Percentiles rank a stretch among this genome's conserved stretches.
These are phyloP conservation scores for Lasiommata megera DNA, from an alignment of 2,888 invertebrate species.

Conservation along the genomic window DNA sequence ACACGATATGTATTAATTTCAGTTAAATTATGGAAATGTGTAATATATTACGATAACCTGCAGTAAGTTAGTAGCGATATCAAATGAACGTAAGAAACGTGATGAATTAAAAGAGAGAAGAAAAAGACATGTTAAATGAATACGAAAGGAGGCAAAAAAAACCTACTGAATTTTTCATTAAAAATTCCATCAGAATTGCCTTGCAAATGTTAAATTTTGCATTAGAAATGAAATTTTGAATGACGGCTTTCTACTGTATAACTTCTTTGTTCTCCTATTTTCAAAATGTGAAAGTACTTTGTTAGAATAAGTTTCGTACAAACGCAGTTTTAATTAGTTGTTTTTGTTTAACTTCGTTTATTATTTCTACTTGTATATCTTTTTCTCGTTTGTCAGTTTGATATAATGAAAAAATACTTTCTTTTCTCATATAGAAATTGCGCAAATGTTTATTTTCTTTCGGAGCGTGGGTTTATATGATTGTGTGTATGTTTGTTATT, in stretches of 20 bases:
- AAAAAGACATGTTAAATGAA: not conserved
- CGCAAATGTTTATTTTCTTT: no score
- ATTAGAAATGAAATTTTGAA: slow-evolving; percentile 16
- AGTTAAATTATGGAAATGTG: no score
- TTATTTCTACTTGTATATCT: not conserved
- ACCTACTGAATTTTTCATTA: slow-evolving; percentile 16
- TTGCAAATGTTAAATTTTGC: slow-evolving; percentile 18
- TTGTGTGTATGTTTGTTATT: no score
- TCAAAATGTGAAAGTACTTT: slow-evolving; percentile 5
- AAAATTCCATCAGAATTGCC: slow-evolving; percentile 9
- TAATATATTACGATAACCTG: no score
- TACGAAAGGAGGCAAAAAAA: not conserved
- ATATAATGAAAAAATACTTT: no score
- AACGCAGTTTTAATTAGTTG: not conserved
- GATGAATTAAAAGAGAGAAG: not conserved
- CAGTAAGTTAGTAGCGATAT: no score
- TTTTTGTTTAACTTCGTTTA: not conserved
- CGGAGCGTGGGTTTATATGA: no score
- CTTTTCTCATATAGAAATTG: no score
- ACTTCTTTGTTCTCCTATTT: slow-evolving; percentile 15
- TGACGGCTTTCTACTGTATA: slow-evolving; percentile 9
- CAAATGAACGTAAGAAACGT: not conserved
- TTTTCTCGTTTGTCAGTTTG: no score
- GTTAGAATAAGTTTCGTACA: not conserved
- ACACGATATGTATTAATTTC: no score